Evolutionary conservation across 2,797 vertebrate species (phyloP).

Genomic region (Sternotherus odoratus): DNA sequence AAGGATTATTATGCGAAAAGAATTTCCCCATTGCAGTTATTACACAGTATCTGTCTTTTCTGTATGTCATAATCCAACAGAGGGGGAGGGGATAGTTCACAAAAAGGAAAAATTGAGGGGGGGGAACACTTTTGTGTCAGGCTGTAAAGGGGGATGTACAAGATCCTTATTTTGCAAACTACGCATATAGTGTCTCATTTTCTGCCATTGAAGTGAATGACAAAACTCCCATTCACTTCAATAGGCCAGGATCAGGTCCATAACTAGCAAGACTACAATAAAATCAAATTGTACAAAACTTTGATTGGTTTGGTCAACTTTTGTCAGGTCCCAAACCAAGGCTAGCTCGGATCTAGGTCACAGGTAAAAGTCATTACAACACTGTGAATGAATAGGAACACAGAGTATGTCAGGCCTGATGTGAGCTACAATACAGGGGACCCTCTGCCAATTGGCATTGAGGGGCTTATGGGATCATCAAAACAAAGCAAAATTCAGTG

Average conservation of each 20-base stretch:
- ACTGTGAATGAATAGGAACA: background rate
- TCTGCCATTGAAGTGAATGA: background rate
- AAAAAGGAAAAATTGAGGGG: conserved; percentile 37
- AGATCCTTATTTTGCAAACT: background rate
- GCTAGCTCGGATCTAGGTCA: background rate
- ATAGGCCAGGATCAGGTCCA: background rate
- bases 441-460: background rate
- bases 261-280: background rate
- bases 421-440: background rate
- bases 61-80: conserved; percentile 4
- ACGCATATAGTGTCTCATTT: background rate
- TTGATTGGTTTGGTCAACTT: conserved; percentile 6
- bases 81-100: background rate
- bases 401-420: background rate
- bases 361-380: background rate
- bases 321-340: background rate
- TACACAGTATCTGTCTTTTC: conserved; percentile 53
- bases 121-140: background rate
- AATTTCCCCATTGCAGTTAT: background rate
- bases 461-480: background rate
- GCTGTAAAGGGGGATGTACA: background rate
- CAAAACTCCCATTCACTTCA: background rate
- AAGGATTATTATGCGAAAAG: background rate
- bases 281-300: conserved; percentile 15
- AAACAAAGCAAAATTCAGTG: no score